Base-by-base conservation (phyloP, 2,113 vertebrate genomes). In the Pteropus alecto region DNA sequence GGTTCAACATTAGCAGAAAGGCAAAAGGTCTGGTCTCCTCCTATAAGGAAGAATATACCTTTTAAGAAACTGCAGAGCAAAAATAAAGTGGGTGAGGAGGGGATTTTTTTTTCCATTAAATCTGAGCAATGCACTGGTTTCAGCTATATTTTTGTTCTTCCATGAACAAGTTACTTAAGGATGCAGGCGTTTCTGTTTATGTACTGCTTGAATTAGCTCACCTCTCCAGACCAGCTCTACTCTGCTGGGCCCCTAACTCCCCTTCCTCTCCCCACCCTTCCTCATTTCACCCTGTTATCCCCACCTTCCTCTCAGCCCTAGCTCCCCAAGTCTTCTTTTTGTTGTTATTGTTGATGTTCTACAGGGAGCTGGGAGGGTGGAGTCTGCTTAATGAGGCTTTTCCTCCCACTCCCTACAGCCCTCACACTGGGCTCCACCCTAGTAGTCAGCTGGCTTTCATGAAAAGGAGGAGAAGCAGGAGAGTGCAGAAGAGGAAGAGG, bases 381-480 rank as follows among this genome's bases (percentile, higher is more conserved):
- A 90, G 93, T 68, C 68, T 68, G 89, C 85, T 92, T 96, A 73
- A 81, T 68, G 70, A 96, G 84, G 93, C 91, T 82, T 96, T 95
- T 95, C 65, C n/a, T 77, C 65, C 79, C 74, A n/a, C 35, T 87
- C 54, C 79, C 67, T 95, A 73, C 41, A 92, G 73, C 56, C 81
- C 71, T 87, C 56, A 96, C 33, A 43, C 82, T 71, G 77, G 89
- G 82, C 85, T 90, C 70, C 43, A 84, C 92, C 61, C 63, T 65
- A 48, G 63, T 68, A 96, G 81, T 87, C 54, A 78, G 61, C 51
- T 51, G 77, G 38, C 28, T 58, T 95, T 83, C 38, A 48, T 46
- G 18, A 92, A 68, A 33, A 70, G 54, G 21, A 90, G 28, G 26
- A 90, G 28, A 65, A 60, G 79, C 43, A 76, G 26, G n/a, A 71